phyloP scores from a whole-genome alignment of 2,888 invertebrate genomes.

The Clunio marinus region DNA sequence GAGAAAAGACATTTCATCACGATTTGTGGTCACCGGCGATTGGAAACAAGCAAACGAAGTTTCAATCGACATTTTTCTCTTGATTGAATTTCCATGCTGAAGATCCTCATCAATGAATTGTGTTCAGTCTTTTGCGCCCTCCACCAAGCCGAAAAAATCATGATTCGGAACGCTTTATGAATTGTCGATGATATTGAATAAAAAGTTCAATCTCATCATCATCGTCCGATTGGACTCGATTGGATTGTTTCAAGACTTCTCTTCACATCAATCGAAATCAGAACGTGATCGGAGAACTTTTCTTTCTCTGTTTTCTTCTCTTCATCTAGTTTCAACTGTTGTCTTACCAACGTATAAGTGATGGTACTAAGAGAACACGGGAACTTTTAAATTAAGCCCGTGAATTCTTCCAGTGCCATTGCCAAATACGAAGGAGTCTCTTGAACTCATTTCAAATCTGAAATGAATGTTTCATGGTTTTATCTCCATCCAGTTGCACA shows the following conservation, averaged over 20 bases:
- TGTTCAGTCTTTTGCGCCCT: no score
- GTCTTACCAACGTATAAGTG: constrained; percentile 47
- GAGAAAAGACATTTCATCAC: constrained; percentile 30
- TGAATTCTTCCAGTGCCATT: constrained; percentile 66
- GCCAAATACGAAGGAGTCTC: constrained; percentile 44
- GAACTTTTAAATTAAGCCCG: constrained; percentile 53
- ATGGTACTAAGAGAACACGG: constrained; percentile 56
- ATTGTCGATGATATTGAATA: not conserved
- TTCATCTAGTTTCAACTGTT: not conserved
- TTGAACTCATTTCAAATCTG: no score
- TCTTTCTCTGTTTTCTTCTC: not conserved
- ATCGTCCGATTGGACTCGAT: not conserved
- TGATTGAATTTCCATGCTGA: constrained; percentile 4
- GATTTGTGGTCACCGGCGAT: constrained; percentile 30
- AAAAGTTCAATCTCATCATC: constrained; percentile 3
- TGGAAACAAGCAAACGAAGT: not conserved
- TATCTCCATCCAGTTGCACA: no score
- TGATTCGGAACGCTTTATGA: constrained; percentile 10
- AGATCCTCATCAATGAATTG: constrained; percentile 18
- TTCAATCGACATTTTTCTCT: constrained; percentile 20
- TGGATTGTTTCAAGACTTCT: not conserved
- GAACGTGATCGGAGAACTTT: constrained; percentile 9
- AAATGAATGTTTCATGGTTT: no score
- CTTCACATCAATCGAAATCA: not conserved
- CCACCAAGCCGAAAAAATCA: not conserved